Base-by-base conservation (phyloP, 2,113 vertebrate genomes). In the Peromyscus polionotus region DNA sequence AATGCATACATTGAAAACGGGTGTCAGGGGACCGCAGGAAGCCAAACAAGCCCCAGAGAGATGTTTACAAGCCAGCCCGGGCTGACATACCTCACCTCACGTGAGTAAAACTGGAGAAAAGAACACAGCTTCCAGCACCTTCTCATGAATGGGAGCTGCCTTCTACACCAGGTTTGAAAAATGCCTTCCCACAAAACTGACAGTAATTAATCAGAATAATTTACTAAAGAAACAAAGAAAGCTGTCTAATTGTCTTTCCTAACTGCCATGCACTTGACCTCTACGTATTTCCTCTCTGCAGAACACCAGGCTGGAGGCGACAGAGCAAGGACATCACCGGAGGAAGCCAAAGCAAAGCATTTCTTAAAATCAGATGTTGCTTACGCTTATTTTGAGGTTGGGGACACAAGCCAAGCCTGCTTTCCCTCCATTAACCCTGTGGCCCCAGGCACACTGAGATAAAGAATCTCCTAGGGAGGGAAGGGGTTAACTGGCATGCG, bases 41-140 rank as follows among this genome's bases (percentile, higher is more conserved):
- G 95, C 94, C 98, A 97, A 96, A 48, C 85, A 97, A 98, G 97
- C 90, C 97, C 96, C 91, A 94, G 93, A 96, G 88, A 98, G 97
- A 97, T 42, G 97, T 12, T 96, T 97, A 95, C 80, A 90, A 68
- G 16, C 59, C 8, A 95, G 77, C 90, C 36, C 93, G 97, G 98
- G 97, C 93, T 97, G 97, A 96, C 65, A 93, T 84, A 87, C 96
- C 68, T 97, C 92, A 90, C 7, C 68, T 97, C 92, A 91, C 7
- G 36, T 22, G 39, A 65, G 26, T 45, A 8, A 48, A 67, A 94
- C 88, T 93, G 73, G 83, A 94, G 86, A 97, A 90, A 94, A 94
- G 0, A 1, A 94, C 36, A 63, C 13, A 90, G 94, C 95, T 95
- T 96, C 96, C 89, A 95, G 67, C 90, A 97, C 93, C 95, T 93